phyloP scores from a whole-genome alignment of 2,888 invertebrate species.

The Sceliomorpha sp. region DNA sequence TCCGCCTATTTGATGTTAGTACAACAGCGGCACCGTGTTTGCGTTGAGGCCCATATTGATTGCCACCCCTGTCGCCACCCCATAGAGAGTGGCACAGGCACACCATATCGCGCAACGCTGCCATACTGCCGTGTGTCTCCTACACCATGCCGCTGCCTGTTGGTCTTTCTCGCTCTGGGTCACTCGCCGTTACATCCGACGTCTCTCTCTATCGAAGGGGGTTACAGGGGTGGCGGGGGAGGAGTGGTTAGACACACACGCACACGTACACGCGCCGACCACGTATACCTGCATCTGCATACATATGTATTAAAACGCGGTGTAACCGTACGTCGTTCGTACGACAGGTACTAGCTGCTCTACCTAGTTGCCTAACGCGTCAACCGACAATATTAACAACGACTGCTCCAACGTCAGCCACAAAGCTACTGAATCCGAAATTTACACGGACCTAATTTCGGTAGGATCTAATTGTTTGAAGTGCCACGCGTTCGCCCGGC shows the following conservation, averaged over 20 bases:
- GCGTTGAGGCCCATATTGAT: constrained; percentile 81
- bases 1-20: constrained; percentile 81
- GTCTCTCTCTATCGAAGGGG: constrained; percentile 16
- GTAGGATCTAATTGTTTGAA: constrained; percentile 46
- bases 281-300: constrained; percentile 54
- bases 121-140: constrained; percentile 50
- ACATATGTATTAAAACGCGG: constrained; percentile 51
- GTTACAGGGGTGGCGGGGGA: no score
- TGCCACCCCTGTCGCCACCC: constrained; percentile 78
- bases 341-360: constrained; percentile 67
- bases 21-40: constrained; percentile 80
- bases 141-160: constrained; percentile 28
- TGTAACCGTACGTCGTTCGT: constrained; percentile 50
- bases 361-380: constrained; percentile 69
- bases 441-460: constrained; percentile 60
- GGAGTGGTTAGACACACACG: constrained; percentile 41
- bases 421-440: constrained; percentile 70
- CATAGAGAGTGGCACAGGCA: constrained; percentile 65
- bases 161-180: constrained; percentile 37
- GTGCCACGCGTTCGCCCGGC: constrained; percentile 40
- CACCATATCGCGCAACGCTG: constrained; percentile 69
- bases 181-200: constrained; percentile 13
- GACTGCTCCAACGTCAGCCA: constrained; percentile 75
- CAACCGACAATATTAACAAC: constrained; percentile 77
- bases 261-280: no score